A percentile compares a stretch with the other conserved stretches of the same genome.
Evolutionary conservation across 2,888 invertebrate genomes (phyloP).

Genomic region (Thecophora atra): DNA sequence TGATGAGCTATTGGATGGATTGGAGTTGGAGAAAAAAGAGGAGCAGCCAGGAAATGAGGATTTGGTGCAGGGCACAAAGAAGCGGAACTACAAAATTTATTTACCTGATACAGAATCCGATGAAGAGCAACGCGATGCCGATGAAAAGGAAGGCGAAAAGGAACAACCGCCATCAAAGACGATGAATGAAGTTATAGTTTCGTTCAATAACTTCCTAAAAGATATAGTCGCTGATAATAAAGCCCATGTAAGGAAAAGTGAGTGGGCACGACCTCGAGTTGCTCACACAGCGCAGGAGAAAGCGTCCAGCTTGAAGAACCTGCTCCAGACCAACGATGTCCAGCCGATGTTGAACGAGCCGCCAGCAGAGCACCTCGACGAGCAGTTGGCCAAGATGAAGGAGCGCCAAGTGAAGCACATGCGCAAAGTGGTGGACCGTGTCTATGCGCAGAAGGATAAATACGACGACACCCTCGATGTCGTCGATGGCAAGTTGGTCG

Average conservation of each 20-base stretch:
- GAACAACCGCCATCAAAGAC: conserved; percentile 39
- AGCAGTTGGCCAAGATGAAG: conserved; percentile 47
- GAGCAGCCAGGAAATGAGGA: conserved; percentile 40
- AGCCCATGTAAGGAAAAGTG: conserved; percentile 10
- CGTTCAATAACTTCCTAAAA: conserved; percentile 45
- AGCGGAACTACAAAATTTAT: conserved; percentile 46
- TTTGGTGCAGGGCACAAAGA: no score
- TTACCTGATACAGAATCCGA: conserved; percentile 52
- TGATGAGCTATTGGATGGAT: conserved; percentile 47
- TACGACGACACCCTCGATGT: conserved; percentile 59
- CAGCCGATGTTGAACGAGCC: conserved; percentile 47
- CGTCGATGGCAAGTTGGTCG: conserved; percentile 55
- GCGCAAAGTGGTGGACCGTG: conserved; percentile 50
- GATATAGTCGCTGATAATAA: conserved; percentile 37
- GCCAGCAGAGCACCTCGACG: conserved; percentile 48
- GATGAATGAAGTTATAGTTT: conserved; percentile 43
- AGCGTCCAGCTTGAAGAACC: conserved; percentile 44
- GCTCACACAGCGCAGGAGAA: conserved; percentile 44
- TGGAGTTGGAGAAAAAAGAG: conserved; percentile 40
- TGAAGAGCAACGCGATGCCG: conserved; percentile 50
- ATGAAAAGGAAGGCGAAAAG: conserved; percentile 36
- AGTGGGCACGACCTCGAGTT: conserved; percentile 26
- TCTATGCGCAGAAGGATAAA: conserved; percentile 55
- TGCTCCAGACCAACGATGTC: conserved; percentile 45
- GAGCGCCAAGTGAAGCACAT: conserved; percentile 46